Evolutionary conservation across 2,113 vertebrate species (phyloP).

Genomic region (Herpetotheres cachinnans): DNA sequence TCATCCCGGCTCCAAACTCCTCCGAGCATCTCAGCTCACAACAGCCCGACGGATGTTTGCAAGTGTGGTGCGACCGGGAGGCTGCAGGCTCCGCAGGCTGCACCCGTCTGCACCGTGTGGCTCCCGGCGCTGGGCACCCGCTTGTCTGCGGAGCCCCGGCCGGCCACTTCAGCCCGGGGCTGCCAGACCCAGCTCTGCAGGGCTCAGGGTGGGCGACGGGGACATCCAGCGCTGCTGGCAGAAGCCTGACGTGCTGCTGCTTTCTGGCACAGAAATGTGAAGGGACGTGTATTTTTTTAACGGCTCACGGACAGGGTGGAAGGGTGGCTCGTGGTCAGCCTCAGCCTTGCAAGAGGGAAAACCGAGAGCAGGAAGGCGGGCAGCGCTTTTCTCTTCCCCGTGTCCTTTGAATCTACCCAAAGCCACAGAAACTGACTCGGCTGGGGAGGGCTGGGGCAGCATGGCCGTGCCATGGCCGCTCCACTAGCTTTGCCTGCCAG

Average conservation of each 20-base stretch:
- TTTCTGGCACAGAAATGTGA: neutral
- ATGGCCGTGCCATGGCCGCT: rapidly evolving
- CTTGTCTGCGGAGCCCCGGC: rapidly evolving
- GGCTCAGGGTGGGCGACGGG: neutral
- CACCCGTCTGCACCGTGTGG: rapidly evolving
- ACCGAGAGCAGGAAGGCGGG: neutral
- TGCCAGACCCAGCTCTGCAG: neutral
- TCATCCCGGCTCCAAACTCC: neutral
- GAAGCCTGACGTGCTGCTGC: rapidly evolving
- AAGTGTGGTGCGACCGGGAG: rapidly evolving
- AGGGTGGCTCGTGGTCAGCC: neutral
- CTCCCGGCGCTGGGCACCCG: neutral
- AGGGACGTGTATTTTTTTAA: neutral
- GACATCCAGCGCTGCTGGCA: neutral
- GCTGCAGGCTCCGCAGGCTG: neutral
- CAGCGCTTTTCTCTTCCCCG: neutral
- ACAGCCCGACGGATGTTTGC: neutral
- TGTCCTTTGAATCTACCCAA: neutral
- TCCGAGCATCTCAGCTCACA: neutral
- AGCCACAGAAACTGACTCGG: neutral
- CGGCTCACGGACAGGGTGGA: neutral
- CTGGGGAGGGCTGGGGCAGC: neutral
- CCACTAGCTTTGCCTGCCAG: neutral
- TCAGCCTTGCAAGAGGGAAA: neutral
- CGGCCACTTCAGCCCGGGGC: rapidly evolving